A percentile compares a stretch with the other conserved stretches of the same genome.
Evolutionary conservation across 2,113 vertebrate genomes (phyloP).

Genomic region (Callaeas wilsoni): DNA sequence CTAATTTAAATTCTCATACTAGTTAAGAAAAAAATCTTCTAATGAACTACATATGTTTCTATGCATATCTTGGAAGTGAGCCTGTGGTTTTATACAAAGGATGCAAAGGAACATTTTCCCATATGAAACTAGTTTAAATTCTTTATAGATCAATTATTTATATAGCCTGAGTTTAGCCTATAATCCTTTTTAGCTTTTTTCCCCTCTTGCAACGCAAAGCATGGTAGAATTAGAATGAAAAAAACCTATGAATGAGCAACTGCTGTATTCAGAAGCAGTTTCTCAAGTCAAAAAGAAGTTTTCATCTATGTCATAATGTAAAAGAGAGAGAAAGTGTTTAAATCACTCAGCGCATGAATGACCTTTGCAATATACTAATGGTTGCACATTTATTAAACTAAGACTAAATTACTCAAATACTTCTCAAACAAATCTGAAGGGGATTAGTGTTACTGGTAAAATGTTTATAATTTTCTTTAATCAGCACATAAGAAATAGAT

Average conservation of each 20-base stretch:
- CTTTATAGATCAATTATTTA: not conserved
- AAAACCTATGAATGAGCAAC: rapidly evolving
- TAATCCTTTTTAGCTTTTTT: not conserved
- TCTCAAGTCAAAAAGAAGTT: not conserved
- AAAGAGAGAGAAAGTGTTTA: not conserved
- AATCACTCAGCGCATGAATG: not conserved
- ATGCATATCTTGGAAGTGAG: not conserved
- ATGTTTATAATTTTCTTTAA: not conserved
- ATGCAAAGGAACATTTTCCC: not conserved
- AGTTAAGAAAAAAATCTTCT: not conserved
- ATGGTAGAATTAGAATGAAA: not conserved
- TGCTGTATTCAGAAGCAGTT: not conserved
- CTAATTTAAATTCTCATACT: not conserved
- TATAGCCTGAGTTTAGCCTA: not conserved
- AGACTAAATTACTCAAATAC: not conserved
- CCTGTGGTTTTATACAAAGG: not conserved
- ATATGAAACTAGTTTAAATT: not conserved
- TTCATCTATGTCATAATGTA: not conserved
- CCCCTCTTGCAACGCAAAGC: not conserved
- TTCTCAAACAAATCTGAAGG: not conserved
- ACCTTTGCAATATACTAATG: not conserved
- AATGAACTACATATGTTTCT: not conserved
- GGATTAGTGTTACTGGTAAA: not conserved
- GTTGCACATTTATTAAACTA: not conserved
- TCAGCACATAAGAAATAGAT: not conserved